Evolutionary conservation across 2,888 invertebrate species (phyloP).

Genomic region (Drosophila percnosoma): DNA sequence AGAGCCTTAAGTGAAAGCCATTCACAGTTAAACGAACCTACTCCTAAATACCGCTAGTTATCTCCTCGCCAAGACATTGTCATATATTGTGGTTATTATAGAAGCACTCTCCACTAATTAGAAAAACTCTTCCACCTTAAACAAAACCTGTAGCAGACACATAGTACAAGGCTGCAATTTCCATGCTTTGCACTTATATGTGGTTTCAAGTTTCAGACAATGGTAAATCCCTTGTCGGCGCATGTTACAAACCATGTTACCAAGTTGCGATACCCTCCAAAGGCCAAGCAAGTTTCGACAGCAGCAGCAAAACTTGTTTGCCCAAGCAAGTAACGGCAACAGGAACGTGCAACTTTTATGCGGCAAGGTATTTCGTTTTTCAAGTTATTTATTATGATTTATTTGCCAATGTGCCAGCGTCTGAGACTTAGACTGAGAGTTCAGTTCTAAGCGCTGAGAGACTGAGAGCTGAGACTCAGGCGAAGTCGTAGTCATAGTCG

Average conservation of each 20-base stretch:
- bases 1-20: neutral
- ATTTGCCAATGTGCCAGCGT: conserved; percentile 76
- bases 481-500: conserved; percentile 10
- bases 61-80: neutral
- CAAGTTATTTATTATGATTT: conserved; percentile 83
- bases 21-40: neutral
- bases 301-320: conserved; percentile 50
- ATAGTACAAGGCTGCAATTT: neutral
- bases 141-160: neutral
- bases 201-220: neutral
- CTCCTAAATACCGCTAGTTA: neutral
- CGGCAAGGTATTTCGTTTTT: conserved; percentile 80
- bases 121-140: neutral
- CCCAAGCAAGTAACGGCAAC: conserved; percentile 17
- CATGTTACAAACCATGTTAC: conserved; percentile 16
- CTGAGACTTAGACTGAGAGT: conserved; percentile 37
- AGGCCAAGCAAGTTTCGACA: conserved; percentile 9
- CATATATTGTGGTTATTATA: neutral
- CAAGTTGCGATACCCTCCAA: conserved; percentile 14
- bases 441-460: conserved; percentile 10
- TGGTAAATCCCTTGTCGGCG: conserved; percentile 5
- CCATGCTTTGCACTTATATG: neutral
- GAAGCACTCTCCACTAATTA: neutral
- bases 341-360: conserved; percentile 73
- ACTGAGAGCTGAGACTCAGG: conserved; percentile 19